Base-by-base conservation (phyloP, 1,140 invertebrate species). In the Panagrolaimus sp. region DNA sequence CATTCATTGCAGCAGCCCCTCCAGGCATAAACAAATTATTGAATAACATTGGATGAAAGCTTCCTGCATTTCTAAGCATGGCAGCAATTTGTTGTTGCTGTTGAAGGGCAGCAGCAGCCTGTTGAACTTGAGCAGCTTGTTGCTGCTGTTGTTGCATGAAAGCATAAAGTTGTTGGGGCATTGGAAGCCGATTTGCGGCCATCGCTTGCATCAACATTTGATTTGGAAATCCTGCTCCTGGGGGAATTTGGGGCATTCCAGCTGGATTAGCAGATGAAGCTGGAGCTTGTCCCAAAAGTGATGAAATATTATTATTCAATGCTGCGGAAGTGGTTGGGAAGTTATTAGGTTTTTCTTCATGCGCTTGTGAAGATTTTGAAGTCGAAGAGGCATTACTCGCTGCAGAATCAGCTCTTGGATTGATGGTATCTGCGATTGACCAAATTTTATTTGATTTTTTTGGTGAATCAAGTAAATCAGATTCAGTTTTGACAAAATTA, bases 401-500 rank as follows among this genome's bases (percentile, higher is more conserved):
- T 2, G 38, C 63, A n/a, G 17, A 14, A 65, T 65, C 63, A 10
- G 63, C 63, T 44, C 38, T 4, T 1, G 65, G 65, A 14, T 32
- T 44, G 12, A 67, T 24, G 8, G 65, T 15, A 32, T 21, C 67
- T 5, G 67, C 67, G 5, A 69, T 67, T 17, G 68, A 70, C 68
- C 68, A 70, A 32, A 69, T 70, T 17, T 69, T 68, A 4, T 26
- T 64, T 4, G 68, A 10, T 28, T 58, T 58, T 21, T 58, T 58
- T n/a, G 52, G 52, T 4, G 52, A 58, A 26, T 58, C 52, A 8
- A 52, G 15, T 6, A 28, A 21, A 58, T 58, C 52, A 38, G 2
- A 4, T 4, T 7, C 32, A 38, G 2, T 38, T 38, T 38, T 7
- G 7, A 7, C 32, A 38, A n/a, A n/a, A n/a, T n/a, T n/a, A n/a